phyloP scores from a whole-genome alignment of 1,140 invertebrate species.

The Ephestia elutella region DNA sequence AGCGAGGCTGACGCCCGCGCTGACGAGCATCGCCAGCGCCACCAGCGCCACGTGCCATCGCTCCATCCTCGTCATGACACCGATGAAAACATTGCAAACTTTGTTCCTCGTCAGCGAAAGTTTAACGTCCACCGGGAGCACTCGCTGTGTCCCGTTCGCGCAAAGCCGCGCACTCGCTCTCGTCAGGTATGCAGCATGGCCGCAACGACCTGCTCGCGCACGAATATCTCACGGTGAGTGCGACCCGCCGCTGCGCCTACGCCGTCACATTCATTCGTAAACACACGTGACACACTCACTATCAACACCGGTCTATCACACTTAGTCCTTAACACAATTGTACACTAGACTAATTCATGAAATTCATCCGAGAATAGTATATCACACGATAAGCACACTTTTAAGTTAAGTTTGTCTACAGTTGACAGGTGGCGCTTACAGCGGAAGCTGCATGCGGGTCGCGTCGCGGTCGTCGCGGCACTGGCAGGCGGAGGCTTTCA shows the following conservation, averaged over 20 bases:
- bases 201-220: constrained; percentile 65
- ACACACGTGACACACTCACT: constrained; percentile 68
- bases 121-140: constrained; percentile 38
- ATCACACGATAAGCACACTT: constrained; percentile 44
- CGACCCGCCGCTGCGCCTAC: constrained; percentile 65
- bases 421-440: constrained; percentile 26
- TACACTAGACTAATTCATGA: constrained; percentile 24
- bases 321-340: constrained; percentile 13
- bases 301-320: constrained; percentile 39
- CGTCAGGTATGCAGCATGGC: constrained; percentile 72
- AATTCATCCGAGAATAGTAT: constrained; percentile 21
- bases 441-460: constrained; percentile 42
- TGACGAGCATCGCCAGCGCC: constrained; percentile 60
- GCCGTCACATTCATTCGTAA: constrained; percentile 69
- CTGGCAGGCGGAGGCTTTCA: constrained; percentile 65
- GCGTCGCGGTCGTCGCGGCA: constrained; percentile 56
- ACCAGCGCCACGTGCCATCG: constrained; percentile 69
- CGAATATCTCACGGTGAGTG: constrained; percentile 70
- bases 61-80: constrained; percentile 65
- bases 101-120: constrained; percentile 49
- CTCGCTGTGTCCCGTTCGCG: constrained; percentile 67
- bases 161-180: constrained; percentile 58
- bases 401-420: constrained; percentile 52
- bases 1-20: constrained; percentile 50
- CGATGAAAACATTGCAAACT: constrained; percentile 54